These are phyloP conservation scores for Watsonalla cultraria DNA, from an alignment of 2,888 invertebrate species.

Conservation along the genomic window DNA sequence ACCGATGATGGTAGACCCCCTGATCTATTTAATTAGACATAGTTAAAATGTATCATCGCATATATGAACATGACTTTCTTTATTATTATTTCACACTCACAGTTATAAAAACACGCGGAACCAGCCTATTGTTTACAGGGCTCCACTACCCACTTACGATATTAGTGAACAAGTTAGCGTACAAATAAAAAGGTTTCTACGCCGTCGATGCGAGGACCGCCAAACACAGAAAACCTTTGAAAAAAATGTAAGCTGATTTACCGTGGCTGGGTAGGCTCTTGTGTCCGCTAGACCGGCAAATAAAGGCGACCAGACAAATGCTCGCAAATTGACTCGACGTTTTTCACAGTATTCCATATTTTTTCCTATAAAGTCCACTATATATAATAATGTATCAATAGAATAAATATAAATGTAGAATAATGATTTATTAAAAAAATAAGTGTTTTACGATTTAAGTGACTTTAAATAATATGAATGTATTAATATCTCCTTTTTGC, in stretches of 20 bases:
- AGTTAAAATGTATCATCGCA: no score
- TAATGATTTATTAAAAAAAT: no score
- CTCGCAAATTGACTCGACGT: conserved; percentile 74
- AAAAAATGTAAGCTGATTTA: conserved; percentile 76
- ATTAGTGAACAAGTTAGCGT: conserved; percentile 45
- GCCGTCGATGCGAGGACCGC: conserved; percentile 61
- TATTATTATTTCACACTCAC: no score
- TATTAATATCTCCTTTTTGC: no score
- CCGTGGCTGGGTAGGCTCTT: conserved; percentile 61
- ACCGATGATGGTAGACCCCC: no score
- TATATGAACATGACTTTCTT: no score
- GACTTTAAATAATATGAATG: no score
- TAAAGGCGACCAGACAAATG: conserved; percentile 77
- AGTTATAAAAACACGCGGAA: neutral
- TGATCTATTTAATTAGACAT: no score
- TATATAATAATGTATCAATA: neutral
- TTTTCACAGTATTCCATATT: conserved; percentile 69
- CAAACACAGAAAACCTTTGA: conserved; percentile 73
- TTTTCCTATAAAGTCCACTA: conserved; percentile 38
- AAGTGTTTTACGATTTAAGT: no score
- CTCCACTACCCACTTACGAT: conserved; percentile 19
- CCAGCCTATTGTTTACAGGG: conserved; percentile 10
- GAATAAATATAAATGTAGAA: no score
- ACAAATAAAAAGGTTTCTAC: conserved; percentile 63
- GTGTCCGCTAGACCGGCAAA: conserved; percentile 69